Conservation (phyloP, 1,140 invertebrate genomes). For the Leguminivora glycinivorella region DNA sequence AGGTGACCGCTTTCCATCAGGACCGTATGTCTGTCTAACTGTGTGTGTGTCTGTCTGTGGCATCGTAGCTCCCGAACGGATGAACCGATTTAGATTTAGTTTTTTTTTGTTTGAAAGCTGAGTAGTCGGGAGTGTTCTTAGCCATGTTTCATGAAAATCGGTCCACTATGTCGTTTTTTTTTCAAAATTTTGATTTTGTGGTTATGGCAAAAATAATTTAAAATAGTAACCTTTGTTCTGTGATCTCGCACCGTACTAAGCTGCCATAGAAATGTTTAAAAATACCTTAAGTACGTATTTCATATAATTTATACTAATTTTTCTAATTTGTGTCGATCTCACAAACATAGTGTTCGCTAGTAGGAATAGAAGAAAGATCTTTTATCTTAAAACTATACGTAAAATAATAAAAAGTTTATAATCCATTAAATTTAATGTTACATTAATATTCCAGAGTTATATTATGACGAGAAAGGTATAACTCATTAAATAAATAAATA, state of each 20-base stretch:
- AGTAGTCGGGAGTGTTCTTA: too few species aligned
- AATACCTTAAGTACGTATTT: constrained; percentile 10
- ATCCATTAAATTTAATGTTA: neutral
- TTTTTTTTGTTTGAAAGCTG: too few species aligned
- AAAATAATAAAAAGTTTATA: neutral
- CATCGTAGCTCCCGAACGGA: too few species aligned
- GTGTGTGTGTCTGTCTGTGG: too few species aligned
- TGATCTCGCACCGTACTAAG: neutral
- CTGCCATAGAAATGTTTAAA: constrained; percentile 7
- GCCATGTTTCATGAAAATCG: too few species aligned
- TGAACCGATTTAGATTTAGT: too few species aligned
- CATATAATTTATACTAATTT: constrained; percentile 1
- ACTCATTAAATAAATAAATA: too few species aligned
- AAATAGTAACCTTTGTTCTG: neutral
- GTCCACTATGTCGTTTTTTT: too few species aligned
- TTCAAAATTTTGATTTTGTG: neutral
- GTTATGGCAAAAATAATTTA: neutral
- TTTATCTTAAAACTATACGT: constrained; percentile 2
- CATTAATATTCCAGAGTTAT: too few species aligned
- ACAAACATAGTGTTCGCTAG: neutral
- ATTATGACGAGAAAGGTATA: too few species aligned
- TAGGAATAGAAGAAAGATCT: neutral
- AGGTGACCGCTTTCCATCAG: too few species aligned
- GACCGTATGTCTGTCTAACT: too few species aligned
- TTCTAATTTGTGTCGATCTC: neutral